These are phyloP conservation scores for Osmoderma eremita DNA, from an alignment of 2,888 invertebrate species.

Conservation along the genomic window DNA sequence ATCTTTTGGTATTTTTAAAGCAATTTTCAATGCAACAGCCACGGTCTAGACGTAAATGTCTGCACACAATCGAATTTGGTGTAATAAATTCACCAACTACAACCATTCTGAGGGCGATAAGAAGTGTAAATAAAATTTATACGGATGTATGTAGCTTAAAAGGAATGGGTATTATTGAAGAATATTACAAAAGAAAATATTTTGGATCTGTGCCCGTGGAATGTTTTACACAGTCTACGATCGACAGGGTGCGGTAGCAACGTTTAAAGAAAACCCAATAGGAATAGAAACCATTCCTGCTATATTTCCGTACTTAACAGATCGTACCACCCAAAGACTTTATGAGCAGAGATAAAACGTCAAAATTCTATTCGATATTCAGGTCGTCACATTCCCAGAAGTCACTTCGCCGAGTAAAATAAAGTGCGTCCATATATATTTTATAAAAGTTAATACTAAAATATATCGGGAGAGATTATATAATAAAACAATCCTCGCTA, in stretches of 20 bases:
- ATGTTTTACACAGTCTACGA: too few species aligned
- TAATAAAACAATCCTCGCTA: slow-evolving; percentile 1
- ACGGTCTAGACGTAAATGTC: too few species aligned
- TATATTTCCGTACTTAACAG: slow-evolving; percentile 13
- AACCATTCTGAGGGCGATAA: background rate
- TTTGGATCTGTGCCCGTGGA: too few species aligned
- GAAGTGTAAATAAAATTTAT: slow-evolving; percentile 18
- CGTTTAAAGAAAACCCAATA: background rate
- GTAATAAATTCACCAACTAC: slow-evolving; percentile 2
- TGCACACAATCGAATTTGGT: background rate
- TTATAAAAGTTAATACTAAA: slow-evolving; percentile 33
- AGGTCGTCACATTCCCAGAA: slow-evolving; percentile 8
- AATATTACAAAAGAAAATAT: slow-evolving; percentile 7
- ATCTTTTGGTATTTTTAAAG: too few species aligned
- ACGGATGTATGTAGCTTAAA: background rate
- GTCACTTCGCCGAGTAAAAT: slow-evolving; percentile 14
- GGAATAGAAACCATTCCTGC: slow-evolving; percentile 3
- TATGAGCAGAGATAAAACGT: background rate
- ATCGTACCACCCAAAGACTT: background rate
- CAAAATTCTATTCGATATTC: slow-evolving; percentile 36
- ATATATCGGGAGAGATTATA: slow-evolving; percentile 25
- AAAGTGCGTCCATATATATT: slow-evolving; percentile 28
- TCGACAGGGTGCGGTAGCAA: too few species aligned
- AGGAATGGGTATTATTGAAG: background rate
- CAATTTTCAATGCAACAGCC: too few species aligned